Evolutionary conservation across 2,888 invertebrate species (phyloP), one percentile per base, ranked within the genome.

Genomic region (Agonopterix alstromeriana): DNA sequence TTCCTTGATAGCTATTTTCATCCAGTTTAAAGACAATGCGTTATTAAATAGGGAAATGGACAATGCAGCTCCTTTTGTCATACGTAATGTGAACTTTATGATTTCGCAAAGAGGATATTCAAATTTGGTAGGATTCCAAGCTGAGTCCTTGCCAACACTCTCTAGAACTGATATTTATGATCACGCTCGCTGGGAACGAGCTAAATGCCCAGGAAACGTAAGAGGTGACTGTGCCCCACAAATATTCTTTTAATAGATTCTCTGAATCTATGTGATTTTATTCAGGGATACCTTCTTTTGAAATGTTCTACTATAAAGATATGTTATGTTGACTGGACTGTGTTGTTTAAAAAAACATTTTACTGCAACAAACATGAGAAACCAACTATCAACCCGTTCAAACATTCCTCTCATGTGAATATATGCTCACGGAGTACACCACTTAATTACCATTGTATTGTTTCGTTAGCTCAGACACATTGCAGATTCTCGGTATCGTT

Each of bases 71-170:
- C 50, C 54, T 63, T 77, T 69, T 70, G 65, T 79, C 72, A 74
- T 61, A 63, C 63, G 60, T 70, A 76, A 77, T 70, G 68, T 63
- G 66, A 70, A 66, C 70, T 77, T 78, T 77, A 80, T 73, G 67
- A 77, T 75, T 76, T 76, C 60, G 58, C 62, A 73, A 77, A 61
- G 64, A 73, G 68, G 69, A 76, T 77, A 77, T 82, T 81, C 76
- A 77, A 82, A 81, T 79, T 84, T 84, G 82, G 82, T 80, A 70
- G 60, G 61, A 70, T 77, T 83, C 82, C 84, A 85, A 82, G 60
- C 61, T 57, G 60, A 67, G 65, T 70, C 69, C 71, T 74, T 79
- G 81, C 77, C 82, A 83, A 78, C 72, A 69, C 65, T 72, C 67
- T 73, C 63, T 68, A 49, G 49, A 51, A 47, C 49, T 52, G 45